Base-by-base conservation (phyloP, 2,113 vertebrate species). In the Dipodomys stephensi region DNA sequence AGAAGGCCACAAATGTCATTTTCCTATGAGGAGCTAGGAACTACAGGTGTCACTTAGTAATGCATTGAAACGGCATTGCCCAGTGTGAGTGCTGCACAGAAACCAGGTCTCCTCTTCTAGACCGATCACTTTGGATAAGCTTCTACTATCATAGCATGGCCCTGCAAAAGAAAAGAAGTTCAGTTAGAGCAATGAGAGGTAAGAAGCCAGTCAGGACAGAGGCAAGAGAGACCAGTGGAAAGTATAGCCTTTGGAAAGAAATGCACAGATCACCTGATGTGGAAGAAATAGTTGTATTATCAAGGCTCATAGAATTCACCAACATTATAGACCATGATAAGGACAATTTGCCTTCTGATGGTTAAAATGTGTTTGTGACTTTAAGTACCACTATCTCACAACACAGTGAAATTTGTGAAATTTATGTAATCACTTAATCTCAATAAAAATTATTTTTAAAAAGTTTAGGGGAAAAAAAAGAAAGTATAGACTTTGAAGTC, bases 111-210 rank as follows among this genome's bases (percentile, higher is more conserved):
- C 32, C 0, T 46, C 62, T 30, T 92, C 92, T 57, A 25, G 12
- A 67, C 39, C 79, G 0, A 4, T 97, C 98, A 99, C 92, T 99
- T 98, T 1, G 99, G 99, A 96, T 99, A 99, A 10, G 98, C 98
- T 97, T 99, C 99, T 64, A 99, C 98, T 46, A 99, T 94, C 99
- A 99, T 99, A 0, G 98, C 99, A 1, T 99, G 99, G 15, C 99
- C 99, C 99, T 99, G 92, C 4, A 97, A 97, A 32, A 93, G 25
- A 95, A 64, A 97, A 83, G 15, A 85, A 18, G 49, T 79, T n/a
- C 73, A 83, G 0, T 91, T 15, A 96, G 79, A 87, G 60, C 32
- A 87, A 30, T 39, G 46, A 78, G 87, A 80, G 23, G 67, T 18
- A 6, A 60, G 9, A 77, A 78, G 30, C 19, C 44, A 16, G 87